Evolutionary conservation across 2,888 invertebrate genomes (phyloP).

Genomic region (Scelioninae gen. 1): DNA sequence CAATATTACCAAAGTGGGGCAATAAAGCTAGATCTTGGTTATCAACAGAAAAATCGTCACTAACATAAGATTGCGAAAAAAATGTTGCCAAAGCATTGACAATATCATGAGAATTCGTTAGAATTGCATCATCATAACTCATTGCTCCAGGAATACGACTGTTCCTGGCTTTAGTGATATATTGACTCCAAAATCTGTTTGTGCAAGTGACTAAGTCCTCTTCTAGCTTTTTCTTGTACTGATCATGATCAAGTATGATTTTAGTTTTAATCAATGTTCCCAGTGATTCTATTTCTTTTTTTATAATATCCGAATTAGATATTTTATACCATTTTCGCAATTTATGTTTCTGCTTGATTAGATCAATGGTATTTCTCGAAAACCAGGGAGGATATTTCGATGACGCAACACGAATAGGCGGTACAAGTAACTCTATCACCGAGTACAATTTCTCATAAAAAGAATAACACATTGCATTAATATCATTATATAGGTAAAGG

Average conservation of each 20-base stretch:
- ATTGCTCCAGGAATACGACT: neutral
- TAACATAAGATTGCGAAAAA: neutral
- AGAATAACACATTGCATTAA: neutral
- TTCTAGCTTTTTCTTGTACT: neutral
- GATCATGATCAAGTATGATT: neutral
- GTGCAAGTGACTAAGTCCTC: neutral
- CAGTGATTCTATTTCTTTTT: neutral
- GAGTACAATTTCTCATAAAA: constrained; percentile 1
- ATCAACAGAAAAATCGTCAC: no score
- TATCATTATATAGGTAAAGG: neutral
- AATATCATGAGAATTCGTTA: neutral
- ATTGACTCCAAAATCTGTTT: neutral
- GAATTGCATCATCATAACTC: neutral
- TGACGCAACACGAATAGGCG: neutral
- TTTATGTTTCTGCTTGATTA: neutral
- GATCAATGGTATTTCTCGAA: neutral
- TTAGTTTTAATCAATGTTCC: constrained; percentile 4
- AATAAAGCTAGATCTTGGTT: neutral
- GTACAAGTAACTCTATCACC: neutral
- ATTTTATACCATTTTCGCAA: neutral
- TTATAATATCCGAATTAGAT: no score
- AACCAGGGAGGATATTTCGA: constrained; percentile 2
- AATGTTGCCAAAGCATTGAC: neutral
- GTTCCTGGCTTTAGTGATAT: neutral
- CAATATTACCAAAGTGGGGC: neutral